Evolutionary conservation across 2,888 invertebrate species (phyloP).

Genomic region (Xestobium rufovillosum): DNA sequence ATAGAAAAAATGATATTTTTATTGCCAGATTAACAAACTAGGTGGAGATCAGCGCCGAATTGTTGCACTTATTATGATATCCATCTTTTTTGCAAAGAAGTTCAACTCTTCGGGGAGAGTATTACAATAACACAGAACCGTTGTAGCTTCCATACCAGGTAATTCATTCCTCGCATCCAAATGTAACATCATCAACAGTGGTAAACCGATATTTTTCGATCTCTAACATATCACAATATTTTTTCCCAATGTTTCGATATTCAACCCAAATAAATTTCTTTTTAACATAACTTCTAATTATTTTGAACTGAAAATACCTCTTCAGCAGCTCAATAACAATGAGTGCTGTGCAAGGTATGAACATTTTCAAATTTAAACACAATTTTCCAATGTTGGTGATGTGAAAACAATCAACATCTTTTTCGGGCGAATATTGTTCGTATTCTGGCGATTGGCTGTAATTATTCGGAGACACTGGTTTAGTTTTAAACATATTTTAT

Average conservation of each 20-base stretch:
- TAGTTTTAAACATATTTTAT: too few species aligned
- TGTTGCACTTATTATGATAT: too few species aligned
- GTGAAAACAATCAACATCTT: conserved; percentile 92
- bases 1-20: too few species aligned
- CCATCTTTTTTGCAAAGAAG: too few species aligned
- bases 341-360: conserved; percentile 74
- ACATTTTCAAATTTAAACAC: conserved; percentile 61
- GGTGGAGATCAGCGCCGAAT: too few species aligned
- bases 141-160: conserved; percentile 76
- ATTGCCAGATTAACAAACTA: too few species aligned
- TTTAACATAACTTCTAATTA: too few species aligned
- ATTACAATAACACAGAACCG: conserved; percentile 81
- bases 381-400: conserved; percentile 74
- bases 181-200: conserved; percentile 81
- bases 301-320: too few species aligned
- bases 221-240: conserved; percentile 84
- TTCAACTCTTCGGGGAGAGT: conserved; percentile 73
- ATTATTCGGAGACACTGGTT: too few species aligned
- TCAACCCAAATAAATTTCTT: too few species aligned
- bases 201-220: conserved; percentile 87
- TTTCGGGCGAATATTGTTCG: conserved; percentile 60
- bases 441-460: too few species aligned
- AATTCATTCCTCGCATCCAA: conserved; percentile 65
- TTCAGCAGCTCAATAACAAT: conserved; percentile 64
- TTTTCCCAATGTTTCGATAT: conserved; percentile 75